These are phyloP conservation scores for Punctoribates punctum DNA, from an alignment of 2,888 invertebrate species.

Conservation along the genomic window DNA sequence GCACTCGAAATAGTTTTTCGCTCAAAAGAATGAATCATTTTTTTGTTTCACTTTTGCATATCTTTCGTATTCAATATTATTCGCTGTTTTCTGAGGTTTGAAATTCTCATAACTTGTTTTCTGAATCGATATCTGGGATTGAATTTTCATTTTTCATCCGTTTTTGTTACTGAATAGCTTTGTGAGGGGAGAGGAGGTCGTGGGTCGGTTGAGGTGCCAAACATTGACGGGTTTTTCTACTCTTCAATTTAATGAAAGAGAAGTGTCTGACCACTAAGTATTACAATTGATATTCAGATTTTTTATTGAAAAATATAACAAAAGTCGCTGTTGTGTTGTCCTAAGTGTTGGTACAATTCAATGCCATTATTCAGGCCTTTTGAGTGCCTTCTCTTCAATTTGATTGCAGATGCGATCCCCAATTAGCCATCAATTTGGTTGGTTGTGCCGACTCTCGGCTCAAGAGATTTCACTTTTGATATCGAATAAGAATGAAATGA, in stretches of 20 bases:
- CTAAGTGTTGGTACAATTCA: not conserved
- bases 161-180: not conserved
- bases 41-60: too few relatives aligned
- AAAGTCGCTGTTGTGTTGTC: slow-evolving; percentile 27
- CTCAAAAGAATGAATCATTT: too few relatives aligned
- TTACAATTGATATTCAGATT: slow-evolving; percentile 35
- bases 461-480: slow-evolving; percentile 33
- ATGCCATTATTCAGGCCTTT: slow-evolving; percentile 13
- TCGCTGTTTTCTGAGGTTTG: too few relatives aligned
- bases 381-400: slow-evolving; percentile 30
- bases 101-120: too few relatives aligned
- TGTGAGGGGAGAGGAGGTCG: not conserved
- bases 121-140: too few relatives aligned
- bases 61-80: too few relatives aligned
- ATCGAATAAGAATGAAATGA: slow-evolving; percentile 30
- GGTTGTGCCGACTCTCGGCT: slow-evolving; percentile 22
- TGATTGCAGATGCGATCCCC: slow-evolving; percentile 28
- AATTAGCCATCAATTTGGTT: slow-evolving; percentile 37
- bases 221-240: slow-evolving; percentile 8
- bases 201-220: not conserved
- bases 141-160: slow-evolving; percentile 8
- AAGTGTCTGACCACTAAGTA: slow-evolving; percentile 24
- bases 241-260: slow-evolving; percentile 24
- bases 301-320: slow-evolving; percentile 6
- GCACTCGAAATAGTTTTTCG: too few relatives aligned